phyloP scores from a whole-genome alignment of 2,888 invertebrate genomes.

The Hylaea fasciaria region DNA sequence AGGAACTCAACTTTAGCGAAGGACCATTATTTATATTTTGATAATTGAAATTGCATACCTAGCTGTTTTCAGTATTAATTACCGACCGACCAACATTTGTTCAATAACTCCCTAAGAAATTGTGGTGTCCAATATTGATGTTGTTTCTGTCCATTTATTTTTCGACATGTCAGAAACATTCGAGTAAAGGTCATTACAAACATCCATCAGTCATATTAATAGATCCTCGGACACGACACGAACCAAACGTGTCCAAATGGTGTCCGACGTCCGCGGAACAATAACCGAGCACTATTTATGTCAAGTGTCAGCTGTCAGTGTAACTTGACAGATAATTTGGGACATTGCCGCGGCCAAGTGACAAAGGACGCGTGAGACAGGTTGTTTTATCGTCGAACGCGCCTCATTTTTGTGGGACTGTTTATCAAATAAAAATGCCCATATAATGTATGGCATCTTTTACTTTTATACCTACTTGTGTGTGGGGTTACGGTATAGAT shows the following conservation, averaged over 20 bases:
- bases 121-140: too few relatives aligned
- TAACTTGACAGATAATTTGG: slow-evolving; percentile 38
- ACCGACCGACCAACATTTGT: too few relatives aligned
- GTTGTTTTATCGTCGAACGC: slow-evolving; percentile 10
- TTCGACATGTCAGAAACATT: background rate
- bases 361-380: slow-evolving; percentile 6
- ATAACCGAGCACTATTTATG: slow-evolving; percentile 35
- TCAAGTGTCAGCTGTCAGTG: slow-evolving; percentile 32
- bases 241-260: slow-evolving; percentile 6
- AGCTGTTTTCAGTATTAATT: too few relatives aligned
- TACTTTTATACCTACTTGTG: too few relatives aligned
- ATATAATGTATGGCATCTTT: too few relatives aligned
- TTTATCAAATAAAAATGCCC: background rate
- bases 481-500: too few relatives aligned
- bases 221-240: background rate
- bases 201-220: slow-evolving; percentile 10
- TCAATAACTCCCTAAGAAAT: too few relatives aligned
- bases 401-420: slow-evolving; percentile 6
- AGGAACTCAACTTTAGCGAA: too few relatives aligned
- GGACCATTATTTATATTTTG: too few relatives aligned
- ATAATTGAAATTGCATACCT: too few relatives aligned
- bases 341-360: slow-evolving; percentile 12
- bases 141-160: too few relatives aligned
- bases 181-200: background rate
- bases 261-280: slow-evolving; percentile 18